A percentile compares a stretch with the other conserved stretches of the same genome.
Conservation (phyloP, 2,113 vertebrate genomes). For the Nibea coibor region DNA sequence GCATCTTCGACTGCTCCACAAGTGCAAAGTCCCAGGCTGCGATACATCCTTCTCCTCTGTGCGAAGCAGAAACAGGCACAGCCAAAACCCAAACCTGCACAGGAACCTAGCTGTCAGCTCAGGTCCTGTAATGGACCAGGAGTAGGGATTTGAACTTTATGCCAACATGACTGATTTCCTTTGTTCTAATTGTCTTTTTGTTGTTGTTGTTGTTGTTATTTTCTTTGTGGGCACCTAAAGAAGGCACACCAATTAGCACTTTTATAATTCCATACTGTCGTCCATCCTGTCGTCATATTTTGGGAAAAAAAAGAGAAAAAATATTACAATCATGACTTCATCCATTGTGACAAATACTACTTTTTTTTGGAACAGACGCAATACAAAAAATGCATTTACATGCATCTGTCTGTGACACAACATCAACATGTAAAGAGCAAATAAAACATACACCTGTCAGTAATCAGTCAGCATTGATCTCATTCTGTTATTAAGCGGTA, state of each 20-base stretch:
- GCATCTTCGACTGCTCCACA: constrained; percentile 95
- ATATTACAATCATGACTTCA: constrained; percentile 3
- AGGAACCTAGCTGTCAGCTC: constrained; percentile 85
- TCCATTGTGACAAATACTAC: constrained; percentile 7
- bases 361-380: neutral
- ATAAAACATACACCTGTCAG: neutral
- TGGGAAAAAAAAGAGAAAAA: neutral
- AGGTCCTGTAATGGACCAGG: constrained; percentile 59
- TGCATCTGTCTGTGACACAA: neutral
- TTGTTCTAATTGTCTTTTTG: constrained; percentile 26
- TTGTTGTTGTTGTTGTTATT: constrained; percentile 31
- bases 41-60: constrained; percentile 96
- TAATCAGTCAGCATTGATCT: too few species aligned
- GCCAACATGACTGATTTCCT: constrained; percentile 30
- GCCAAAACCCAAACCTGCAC: constrained; percentile 98
- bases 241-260: constrained; percentile 69
- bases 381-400: neutral
- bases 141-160: constrained; percentile 61
- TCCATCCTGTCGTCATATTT: constrained; percentile 20
- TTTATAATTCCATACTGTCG: constrained; percentile 50
- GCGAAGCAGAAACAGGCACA: constrained; percentile 95
- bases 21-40: constrained; percentile 95
- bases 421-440: constrained; percentile 10
- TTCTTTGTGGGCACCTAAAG: constrained; percentile 32
- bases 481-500: neutral